Percentiles rank a stretch among this genome's conserved stretches.
phyloP scores from a whole-genome alignment of 2,888 invertebrate species.

The Ophraella communa region DNA sequence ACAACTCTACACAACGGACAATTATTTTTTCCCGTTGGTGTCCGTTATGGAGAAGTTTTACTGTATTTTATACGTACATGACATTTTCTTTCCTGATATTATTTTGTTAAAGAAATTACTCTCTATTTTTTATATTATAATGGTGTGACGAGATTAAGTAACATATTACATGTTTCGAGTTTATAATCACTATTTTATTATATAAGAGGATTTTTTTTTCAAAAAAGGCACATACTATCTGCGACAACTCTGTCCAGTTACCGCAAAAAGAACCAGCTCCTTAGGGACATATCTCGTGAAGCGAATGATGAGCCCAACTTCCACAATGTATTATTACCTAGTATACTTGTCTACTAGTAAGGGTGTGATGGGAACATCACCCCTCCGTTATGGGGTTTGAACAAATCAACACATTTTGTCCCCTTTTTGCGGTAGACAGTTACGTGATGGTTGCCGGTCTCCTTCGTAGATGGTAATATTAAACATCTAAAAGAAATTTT shows the following conservation, averaged over 20 bases:
- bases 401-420: conserved; percentile 23
- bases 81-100: no score
- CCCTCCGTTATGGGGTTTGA: conserved; percentile 4
- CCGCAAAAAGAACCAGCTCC: conserved; percentile 29
- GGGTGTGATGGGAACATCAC: background rate
- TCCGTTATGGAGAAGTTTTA: no score
- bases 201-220: no score
- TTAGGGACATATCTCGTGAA: conserved; percentile 53
- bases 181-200: no score
- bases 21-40: no score
- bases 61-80: no score
- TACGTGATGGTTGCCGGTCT: background rate
- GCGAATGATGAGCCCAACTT: conserved; percentile 51
- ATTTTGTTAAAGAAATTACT: no score
- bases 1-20: no score
- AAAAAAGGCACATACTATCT: background rate
- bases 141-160: no score
- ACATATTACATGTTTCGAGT: no score
- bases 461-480: background rate
- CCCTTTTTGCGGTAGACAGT: conserved; percentile 6
- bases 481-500: background rate
- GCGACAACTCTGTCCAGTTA: conserved; percentile 35
- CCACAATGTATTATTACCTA: conserved; percentile 48
- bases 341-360: background rate
- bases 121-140: no score